Evolutionary conservation across 2,113 vertebrate species (phyloP).

Genomic region (pig (Sus scrofa)): DNA sequence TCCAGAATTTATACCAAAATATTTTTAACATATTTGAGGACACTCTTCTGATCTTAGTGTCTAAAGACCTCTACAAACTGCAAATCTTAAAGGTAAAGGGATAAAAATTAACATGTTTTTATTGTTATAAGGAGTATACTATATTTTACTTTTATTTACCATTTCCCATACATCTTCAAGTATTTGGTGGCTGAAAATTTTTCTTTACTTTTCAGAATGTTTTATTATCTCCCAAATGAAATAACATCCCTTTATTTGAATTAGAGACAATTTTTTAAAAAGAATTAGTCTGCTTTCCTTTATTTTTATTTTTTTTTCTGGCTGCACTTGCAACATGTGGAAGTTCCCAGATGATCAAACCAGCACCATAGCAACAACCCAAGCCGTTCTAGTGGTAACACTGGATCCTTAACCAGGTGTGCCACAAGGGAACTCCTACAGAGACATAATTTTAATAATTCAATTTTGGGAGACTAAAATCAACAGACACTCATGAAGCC

Average conservation of each 20-base stretch:
- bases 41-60: constrained; percentile 75
- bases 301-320: too few relatives aligned
- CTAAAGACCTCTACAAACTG: constrained; percentile 81
- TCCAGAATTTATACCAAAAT: constrained; percentile 68
- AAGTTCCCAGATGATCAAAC: too few relatives aligned
- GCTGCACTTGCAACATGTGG: too few relatives aligned
- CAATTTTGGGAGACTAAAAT: not conserved
- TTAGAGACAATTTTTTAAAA: too few relatives aligned
- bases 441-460: not conserved
- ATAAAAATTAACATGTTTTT: not conserved
- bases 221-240: not conserved
- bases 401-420: too few relatives aligned
- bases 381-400: too few relatives aligned
- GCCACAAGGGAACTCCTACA: too few relatives aligned
- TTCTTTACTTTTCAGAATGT: not conserved
- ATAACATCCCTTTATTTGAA: not conserved
- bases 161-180: not conserved
- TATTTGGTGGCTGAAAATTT: not conserved
- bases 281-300: too few relatives aligned
- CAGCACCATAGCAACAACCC: too few relatives aligned
- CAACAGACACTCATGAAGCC: not conserved
- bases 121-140: not conserved
- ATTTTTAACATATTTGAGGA: constrained; percentile 70
- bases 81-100: constrained; percentile 78
- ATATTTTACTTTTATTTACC: not conserved